Base-by-base conservation (phyloP, 2,797 vertebrate genomes). In the Cyclopterus lumpus region DNA sequence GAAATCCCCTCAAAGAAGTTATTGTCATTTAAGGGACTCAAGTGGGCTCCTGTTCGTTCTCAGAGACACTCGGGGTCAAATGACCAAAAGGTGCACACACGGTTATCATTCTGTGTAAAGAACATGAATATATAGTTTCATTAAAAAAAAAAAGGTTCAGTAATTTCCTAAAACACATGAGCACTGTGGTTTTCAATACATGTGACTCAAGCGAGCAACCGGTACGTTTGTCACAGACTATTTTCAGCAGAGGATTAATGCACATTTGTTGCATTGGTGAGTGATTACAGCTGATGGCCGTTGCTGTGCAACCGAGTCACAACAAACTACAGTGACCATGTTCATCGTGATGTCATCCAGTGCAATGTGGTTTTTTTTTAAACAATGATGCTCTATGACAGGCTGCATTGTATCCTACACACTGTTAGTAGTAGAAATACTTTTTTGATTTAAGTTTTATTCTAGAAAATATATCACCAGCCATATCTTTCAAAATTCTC, bases 1-100 rank as follows among this genome's bases (percentile, higher is more conserved):
- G 54, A 68, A 8, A 77, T 85, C 76, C 75, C 49, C 63, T 71
- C 38, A 6, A 40, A 61, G 60, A 40, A 54, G 67, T 73, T 68
- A 51, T 12, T 32, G 66, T 67, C 71, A 71, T 59, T 61, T 65
- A 3, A 3, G 59, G 58, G 42, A 38, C 15, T 44, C 26, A 28
- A 42, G n/a, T 54, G 63, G 58, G 34, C 70, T 67, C 26, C 34
- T 32, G 67, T 62, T 26, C 34, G 64, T 54, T 60, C 60, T 73
- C 44, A 34, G 79, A 64, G 15, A 75, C 67, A 77, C 48, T 34
- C 59, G 57, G 67, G 67, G 40, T 66, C 53, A 80, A 12, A 83
- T 46, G 49, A n/a, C 70, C 49, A 44, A 73, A 20, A 69, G 49
- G 1, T 68, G 40, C 68, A 69, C 51, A 71, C 55, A 77, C 16